These are phyloP conservation scores for Nixonia krombeini DNA, from an alignment of 1,140 invertebrate species.

Conservation along the genomic window DNA sequence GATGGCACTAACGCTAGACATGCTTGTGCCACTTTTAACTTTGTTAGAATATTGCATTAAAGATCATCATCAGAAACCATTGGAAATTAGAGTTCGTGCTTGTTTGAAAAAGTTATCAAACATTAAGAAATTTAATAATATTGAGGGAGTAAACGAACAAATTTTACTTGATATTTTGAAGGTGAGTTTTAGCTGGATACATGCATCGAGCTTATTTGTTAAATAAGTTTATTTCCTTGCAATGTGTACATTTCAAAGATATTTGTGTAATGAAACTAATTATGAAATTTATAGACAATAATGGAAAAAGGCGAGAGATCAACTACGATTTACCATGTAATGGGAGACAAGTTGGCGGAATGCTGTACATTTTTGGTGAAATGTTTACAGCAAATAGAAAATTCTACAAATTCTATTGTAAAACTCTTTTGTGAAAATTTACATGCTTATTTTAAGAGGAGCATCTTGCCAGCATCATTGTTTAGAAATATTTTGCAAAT, in stretches of 20 bases:
- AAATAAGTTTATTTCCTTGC: too few species aligned
- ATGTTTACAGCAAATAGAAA: constrained; percentile 71
- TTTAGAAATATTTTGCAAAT: constrained; percentile 77
- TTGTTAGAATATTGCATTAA: constrained; percentile 79
- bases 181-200: constrained; percentile 49
- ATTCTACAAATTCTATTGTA: constrained; percentile 61
- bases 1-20: constrained; percentile 77
- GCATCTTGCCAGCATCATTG: constrained; percentile 75
- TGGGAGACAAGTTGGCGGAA: constrained; percentile 77
- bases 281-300: constrained; percentile 63
- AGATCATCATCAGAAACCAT: constrained; percentile 77
- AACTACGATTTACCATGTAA: constrained; percentile 77
- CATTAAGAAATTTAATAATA: constrained; percentile 76
- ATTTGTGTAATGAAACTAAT: too few species aligned
- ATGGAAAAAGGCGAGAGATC: constrained; percentile 78
- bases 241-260: too few species aligned
- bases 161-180: constrained; percentile 71
- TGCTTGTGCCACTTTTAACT: constrained; percentile 77
- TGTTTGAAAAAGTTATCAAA: constrained; percentile 76
- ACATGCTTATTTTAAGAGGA: constrained; percentile 74
- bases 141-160: constrained; percentile 73
- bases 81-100: constrained; percentile 75
- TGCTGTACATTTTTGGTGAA: constrained; percentile 78
- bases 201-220: too few species aligned
- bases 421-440: constrained; percentile 73